Conservation (phyloP, 2,113 vertebrate genomes). For the Isichthys henryi region DNA sequence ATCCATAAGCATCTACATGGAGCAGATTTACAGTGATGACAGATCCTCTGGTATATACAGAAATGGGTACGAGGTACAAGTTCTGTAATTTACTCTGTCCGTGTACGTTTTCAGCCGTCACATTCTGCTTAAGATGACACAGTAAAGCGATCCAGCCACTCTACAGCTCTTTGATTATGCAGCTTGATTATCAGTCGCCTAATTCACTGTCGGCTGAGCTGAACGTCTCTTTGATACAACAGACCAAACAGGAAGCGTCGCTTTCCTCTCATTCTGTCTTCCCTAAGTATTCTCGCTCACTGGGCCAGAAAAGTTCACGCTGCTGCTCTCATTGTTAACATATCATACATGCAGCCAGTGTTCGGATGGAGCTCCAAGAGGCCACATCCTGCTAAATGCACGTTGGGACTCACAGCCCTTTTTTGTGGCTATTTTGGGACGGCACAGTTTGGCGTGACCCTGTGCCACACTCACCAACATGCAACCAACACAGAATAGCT, state of each 20-base stretch:
- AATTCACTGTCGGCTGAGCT: neutral
- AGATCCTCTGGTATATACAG: neutral
- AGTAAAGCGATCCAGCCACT: neutral
- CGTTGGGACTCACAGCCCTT: neutral
- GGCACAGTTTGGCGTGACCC: neutral
- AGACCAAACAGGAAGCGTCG: neutral
- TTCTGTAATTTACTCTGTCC: neutral
- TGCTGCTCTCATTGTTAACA: neutral
- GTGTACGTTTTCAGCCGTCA: neutral
- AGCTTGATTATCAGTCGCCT: neutral
- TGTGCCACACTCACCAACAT: neutral
- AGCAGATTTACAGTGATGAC: neutral
- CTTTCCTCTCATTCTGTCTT: neutral
- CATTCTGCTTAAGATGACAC: neutral
- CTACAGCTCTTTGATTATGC: neutral
- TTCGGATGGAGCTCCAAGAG: neutral
- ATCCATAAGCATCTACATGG: neutral
- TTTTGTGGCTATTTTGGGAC: neutral
- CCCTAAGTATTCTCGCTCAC: neutral
- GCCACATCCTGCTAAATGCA: neutral
- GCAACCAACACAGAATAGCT: neutral
- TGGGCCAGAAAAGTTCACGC: neutral
- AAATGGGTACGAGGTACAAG: neutral
- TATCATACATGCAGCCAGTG: neutral
- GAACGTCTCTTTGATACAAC: neutral